Evolutionary conservation across 2,113 vertebrate species (phyloP).

Genomic region (Pluvialis apricaria): DNA sequence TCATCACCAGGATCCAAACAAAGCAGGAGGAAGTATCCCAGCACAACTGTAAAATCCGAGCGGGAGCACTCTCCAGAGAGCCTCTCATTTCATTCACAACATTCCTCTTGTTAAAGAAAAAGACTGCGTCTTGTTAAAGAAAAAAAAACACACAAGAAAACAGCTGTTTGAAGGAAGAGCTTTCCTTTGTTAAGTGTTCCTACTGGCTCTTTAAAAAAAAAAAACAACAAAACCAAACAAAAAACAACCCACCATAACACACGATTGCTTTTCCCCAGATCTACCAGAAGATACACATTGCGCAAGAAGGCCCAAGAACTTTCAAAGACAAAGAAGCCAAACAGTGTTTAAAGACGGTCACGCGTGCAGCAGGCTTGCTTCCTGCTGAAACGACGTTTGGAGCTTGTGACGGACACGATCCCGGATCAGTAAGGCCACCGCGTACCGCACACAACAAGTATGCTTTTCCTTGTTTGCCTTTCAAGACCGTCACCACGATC

Average conservation of each 20-base stretch:
- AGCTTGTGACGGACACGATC: background rate
- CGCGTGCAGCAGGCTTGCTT: background rate
- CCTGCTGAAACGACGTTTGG: background rate
- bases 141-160: background rate
- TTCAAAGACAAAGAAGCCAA: slow-evolving; percentile 7
- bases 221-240: no score
- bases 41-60: background rate
- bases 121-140: background rate
- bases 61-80: background rate
- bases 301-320: background rate
- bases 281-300: background rate
- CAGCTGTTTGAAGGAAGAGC: background rate
- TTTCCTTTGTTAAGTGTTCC: background rate
- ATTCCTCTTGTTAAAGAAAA: background rate
- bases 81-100: background rate
- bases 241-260: background rate
- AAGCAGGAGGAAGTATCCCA: background rate
- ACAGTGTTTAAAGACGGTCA: background rate
- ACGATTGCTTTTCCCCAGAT: background rate
- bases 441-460: background rate
- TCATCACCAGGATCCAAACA: background rate
- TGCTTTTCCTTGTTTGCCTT: background rate
- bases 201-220: background rate
- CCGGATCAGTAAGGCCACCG: background rate
- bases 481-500: background rate